Conservation (phyloP, 2,888 invertebrate species). For the Nemotelus nigrinus region DNA sequence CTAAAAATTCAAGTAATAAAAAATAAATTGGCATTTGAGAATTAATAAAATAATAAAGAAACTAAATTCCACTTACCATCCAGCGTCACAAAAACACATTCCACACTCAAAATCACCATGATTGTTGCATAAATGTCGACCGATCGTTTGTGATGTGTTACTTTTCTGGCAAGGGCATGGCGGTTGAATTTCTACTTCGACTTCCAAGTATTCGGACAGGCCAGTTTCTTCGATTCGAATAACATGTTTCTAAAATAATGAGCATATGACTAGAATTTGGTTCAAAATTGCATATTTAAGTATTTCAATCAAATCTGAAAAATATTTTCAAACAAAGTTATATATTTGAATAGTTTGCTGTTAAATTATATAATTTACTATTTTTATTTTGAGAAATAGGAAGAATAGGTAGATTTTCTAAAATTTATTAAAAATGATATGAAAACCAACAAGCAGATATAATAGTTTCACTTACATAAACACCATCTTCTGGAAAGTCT, state of each 20-base stretch:
- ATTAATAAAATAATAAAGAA: background rate
- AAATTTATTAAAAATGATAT: no score
- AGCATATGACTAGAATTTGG: conserved; percentile 49
- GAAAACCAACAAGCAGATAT: no score
- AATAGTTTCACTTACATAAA: conserved; percentile 60
- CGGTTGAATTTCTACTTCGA: conserved; percentile 79
- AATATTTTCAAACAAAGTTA: no score
- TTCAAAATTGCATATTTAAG: conserved; percentile 16
- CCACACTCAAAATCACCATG: conserved; percentile 73
- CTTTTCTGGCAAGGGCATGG: conserved; percentile 72
- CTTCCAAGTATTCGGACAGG: conserved; percentile 74
- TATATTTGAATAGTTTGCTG: no score
- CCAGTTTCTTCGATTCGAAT: conserved; percentile 80
- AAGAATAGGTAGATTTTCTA: no score
- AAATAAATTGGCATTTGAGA: no score
- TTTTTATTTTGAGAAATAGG: no score
- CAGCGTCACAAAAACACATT: conserved; percentile 71
- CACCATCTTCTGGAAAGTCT: conserved; percentile 68
- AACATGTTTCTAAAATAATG: conserved; percentile 61
- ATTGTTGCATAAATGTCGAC: conserved; percentile 64
- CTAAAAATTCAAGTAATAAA: no score
- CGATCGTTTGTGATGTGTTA: conserved; percentile 55
- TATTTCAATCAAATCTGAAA: no score
- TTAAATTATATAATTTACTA: no score
- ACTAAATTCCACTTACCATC: conserved; percentile 66